These are phyloP conservation scores for Mactromeris polynyma DNA, from an alignment of 2,888 invertebrate genomes.

Conservation along the genomic window DNA sequence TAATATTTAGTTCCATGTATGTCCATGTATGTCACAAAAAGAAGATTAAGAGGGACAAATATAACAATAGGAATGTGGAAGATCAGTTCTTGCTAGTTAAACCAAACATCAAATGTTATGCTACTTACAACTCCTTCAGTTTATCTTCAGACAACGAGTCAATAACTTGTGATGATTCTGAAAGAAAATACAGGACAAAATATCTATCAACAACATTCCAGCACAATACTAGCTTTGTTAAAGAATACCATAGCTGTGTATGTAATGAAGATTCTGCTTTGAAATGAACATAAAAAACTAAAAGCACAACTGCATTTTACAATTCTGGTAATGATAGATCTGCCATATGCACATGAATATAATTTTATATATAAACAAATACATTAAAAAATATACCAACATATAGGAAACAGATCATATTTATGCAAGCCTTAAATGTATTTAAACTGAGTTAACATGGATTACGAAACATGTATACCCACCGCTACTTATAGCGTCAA, in stretches of 20 bases:
- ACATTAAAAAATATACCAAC: too few species aligned
- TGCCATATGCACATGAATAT: too few species aligned
- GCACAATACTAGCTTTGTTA: background rate
- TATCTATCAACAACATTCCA: background rate
- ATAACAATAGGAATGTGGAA: too few species aligned
- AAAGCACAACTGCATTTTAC: background rate
- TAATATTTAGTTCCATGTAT: too few species aligned
- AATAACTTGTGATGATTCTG: slow-evolving; percentile 45
- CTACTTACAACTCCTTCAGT: slow-evolving; percentile 42
- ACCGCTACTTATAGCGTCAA: background rate
- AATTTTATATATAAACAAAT: too few species aligned
- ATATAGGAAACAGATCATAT: too few species aligned
- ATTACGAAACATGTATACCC: background rate
- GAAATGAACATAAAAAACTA: background rate
- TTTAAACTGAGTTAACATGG: background rate
- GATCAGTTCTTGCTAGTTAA: too few species aligned
- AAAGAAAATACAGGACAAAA: slow-evolving; percentile 14
- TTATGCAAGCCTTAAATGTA: too few species aligned
- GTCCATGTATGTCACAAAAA: too few species aligned
- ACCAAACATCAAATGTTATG: too few species aligned
- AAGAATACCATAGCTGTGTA: background rate
- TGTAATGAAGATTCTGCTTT: background rate
- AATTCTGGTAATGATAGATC: too few species aligned
- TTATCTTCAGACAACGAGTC: slow-evolving; percentile 45
- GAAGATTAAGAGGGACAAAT: too few species aligned